Base-by-base conservation (phyloP, 2,888 invertebrate species). In the Heliconius ethilla region DNA sequence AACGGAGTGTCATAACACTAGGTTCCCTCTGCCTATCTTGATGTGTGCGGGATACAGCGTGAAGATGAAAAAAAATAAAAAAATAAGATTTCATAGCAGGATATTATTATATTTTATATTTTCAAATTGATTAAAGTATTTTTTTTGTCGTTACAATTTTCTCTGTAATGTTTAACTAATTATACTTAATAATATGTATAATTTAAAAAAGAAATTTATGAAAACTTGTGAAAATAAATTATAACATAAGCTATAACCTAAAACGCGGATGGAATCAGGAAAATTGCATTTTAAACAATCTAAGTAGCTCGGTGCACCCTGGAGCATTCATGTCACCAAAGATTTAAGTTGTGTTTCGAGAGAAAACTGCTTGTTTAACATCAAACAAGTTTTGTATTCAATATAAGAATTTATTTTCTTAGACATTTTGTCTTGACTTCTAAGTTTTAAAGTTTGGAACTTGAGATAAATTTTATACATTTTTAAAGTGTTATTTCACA, bases 321-420 rank as follows among this genome's bases (percentile, higher is more conserved):
- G 11, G 63, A 45, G 70, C 45, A 37, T 74, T 74, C 69, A 33
- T 69, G 55, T 70, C 45, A 75, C 45, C 22, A n/a, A 73, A 74
- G 59, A 62, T 74, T 76, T 73, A 74, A 78, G n/a, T 72, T 72
- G 27, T 74, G 76, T 63, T 72, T 40, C 40, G 33, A 76, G 62
- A 73, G 74, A 45, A 74, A 74, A 65, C 74, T 63, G 63, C 27
- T 74, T 63, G 27, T 65, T 74, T 63, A 15, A 22, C 15, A 63
- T n/a, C 18, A 74, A 73, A 40, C 11, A 74, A 62, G 37, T 45
- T 74, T 45, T 63, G 2, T 40, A 22, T 74, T 25, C 40, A 63
- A 25, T 27, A 40, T 22, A 74, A 62, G 27, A 27, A 45, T 45
- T 74, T 72, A 72, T 59, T 59, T 72, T 9, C 25, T 55, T 59